These are phyloP conservation scores for Lepidostoma basale DNA, from an alignment of 1,140 invertebrate genomes.

Conservation along the genomic window DNA sequence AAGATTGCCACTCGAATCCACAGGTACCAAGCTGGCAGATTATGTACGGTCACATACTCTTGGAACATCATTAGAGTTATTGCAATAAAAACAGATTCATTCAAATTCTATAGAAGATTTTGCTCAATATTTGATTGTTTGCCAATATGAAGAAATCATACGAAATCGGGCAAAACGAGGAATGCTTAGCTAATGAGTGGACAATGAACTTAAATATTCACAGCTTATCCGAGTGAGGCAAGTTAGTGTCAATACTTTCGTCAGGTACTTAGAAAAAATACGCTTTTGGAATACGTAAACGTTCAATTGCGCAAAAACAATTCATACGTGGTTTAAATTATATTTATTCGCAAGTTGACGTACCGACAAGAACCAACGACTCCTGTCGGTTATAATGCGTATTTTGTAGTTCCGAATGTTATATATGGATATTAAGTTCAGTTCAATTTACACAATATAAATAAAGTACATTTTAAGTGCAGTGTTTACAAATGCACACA, in stretches of 20 bases:
- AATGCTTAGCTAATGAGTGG: conserved; percentile 3
- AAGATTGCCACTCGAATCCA: not conserved
- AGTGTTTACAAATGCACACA: no score
- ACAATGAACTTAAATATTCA: conserved; percentile 1
- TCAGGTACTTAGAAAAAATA: not conserved
- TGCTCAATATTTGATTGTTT: conserved; percentile 15
- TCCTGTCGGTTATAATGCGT: no score
- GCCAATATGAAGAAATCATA: conserved; percentile 15
- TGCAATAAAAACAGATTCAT: not conserved
- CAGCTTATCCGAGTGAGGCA: conserved; percentile 3
- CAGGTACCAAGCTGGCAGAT: not conserved
- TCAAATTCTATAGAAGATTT: not conserved
- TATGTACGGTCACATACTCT: not conserved
- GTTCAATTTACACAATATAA: no score
- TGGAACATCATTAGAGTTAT: not conserved
- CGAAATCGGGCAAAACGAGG: not conserved
- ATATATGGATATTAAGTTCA: no score
- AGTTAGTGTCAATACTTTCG: conserved; percentile 23
- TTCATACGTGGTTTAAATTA: no score
- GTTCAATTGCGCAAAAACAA: conserved; percentile 1
- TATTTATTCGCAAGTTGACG: no score
- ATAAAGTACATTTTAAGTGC: no score
- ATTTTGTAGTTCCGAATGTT: no score
- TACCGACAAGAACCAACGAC: no score
- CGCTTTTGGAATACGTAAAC: not conserved